Conservation (phyloP, 2,888 invertebrate species). For the Xestia c-nigrum region DNA sequence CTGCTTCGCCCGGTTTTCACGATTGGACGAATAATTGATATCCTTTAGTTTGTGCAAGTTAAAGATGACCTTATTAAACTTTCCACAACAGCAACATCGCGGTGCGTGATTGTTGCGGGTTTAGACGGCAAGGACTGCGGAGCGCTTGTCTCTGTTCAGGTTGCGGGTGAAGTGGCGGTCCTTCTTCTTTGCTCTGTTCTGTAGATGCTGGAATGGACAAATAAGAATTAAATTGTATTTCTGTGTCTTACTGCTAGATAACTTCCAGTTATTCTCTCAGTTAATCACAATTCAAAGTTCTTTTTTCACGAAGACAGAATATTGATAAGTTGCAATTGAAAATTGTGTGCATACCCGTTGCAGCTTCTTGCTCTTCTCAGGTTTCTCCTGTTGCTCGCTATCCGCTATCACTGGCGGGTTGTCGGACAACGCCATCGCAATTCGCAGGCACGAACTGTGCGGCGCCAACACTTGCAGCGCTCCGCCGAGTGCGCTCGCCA, state of each 20-base stretch:
- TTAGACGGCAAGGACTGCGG: background rate
- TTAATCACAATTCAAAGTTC: background rate
- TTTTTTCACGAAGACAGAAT: background rate
- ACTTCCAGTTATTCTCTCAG: background rate
- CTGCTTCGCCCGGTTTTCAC: background rate
- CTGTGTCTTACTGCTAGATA: background rate
- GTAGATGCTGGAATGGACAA: constrained; percentile 92
- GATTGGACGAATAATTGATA: background rate
- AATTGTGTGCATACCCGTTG: constrained; percentile 90
- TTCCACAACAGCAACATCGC: background rate
- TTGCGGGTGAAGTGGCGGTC: constrained; percentile 96
- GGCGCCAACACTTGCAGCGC: constrained; percentile 93
- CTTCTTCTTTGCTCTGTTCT: constrained; percentile 97
- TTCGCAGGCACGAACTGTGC: constrained; percentile 86
- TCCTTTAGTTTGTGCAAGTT: no score
- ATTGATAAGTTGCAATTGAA: background rate
- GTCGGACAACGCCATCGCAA: constrained; percentile 94
- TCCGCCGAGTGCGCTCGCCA: constrained; percentile 91
- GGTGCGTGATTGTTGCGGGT: background rate
- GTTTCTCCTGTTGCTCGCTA: constrained; percentile 78
- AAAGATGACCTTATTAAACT: no score
- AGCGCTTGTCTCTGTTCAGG: constrained; percentile 97
- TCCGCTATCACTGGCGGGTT: constrained; percentile 86
- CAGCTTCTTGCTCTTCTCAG: constrained; percentile 91
- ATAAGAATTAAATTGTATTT: background rate